Base-by-base conservation (phyloP, 2,113 vertebrate genomes). In the Corythoichthys intestinalis region DNA sequence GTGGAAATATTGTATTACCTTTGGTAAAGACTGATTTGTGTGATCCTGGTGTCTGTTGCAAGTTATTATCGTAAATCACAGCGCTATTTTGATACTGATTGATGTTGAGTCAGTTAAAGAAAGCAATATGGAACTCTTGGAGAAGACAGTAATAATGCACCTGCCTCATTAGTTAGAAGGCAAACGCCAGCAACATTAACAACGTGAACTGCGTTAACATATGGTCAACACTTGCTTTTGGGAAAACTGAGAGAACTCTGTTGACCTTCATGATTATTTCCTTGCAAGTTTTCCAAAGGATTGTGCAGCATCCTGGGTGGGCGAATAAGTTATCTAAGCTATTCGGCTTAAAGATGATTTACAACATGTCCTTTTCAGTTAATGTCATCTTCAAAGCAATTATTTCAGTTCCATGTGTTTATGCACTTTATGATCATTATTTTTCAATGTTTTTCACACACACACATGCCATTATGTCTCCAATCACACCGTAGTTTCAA, bases 31-130 rank as follows among this genome's bases (percentile, higher is more conserved):
- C 66, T 66, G 81, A 88, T 88, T 82, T 79, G 77, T 37, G 12
- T 46, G 73, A 85, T 69, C 75, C 67, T 50, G 61, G 73, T 61
- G 58, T 71, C 73, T 59, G 47, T 79, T 75, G 66, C 67, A 66
- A 80, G 70, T 72, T 68, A 74, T 90, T 87, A 88, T 83, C 0
- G 67, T 88, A 85, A 88, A 71, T 48, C 86, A 85, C 76, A 73
- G 78, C 80, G 70, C 67, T 41, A 52, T 56, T 72, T 64, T 81
- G 76, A 81, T 53, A 49, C 62, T 83, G 80, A 82, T 77, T 79
- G 67, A 46, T 77, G 77, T 75, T 78, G 81, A 87, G 80, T 84
- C 78, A 67, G 78, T 81, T 86, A 83, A 78, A 72, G 85, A 85
- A 79, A 87, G 76, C 81, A 74, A 81, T 83, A 88, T 80, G 41